Conservation (phyloP, 2,113 vertebrate species). For the Prolemur simus region DNA sequence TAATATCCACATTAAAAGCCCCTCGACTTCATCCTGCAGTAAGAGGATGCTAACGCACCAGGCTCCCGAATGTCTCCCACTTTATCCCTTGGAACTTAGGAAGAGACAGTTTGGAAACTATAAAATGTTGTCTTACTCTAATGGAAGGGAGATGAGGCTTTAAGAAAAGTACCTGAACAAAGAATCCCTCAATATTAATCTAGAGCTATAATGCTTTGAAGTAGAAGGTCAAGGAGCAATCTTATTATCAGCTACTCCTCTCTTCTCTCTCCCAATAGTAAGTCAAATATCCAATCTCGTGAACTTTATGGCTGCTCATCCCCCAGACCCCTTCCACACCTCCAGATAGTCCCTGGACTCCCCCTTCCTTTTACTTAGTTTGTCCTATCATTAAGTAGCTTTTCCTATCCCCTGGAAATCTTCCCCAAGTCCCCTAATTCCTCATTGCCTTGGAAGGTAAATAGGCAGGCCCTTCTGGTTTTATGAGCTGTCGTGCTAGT, state of each 20-base stretch:
- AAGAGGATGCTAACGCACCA: conserved; percentile 21
- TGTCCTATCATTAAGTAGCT: neutral
- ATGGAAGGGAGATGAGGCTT: neutral
- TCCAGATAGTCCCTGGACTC: neutral
- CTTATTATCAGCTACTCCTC: neutral
- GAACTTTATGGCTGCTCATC: neutral
- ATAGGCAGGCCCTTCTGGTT: neutral
- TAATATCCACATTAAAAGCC: conserved; percentile 32
- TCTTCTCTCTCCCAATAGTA: neutral
- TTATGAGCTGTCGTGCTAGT: neutral
- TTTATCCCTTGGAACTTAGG: conserved; percentile 25
- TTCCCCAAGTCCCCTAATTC: neutral
- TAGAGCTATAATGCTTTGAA: neutral
- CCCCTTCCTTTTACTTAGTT: neutral
- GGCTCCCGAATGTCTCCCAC: conserved; percentile 22
- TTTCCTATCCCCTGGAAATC: neutral
- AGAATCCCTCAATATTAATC: neutral
- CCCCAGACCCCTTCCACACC: neutral
- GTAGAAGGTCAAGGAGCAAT: neutral
- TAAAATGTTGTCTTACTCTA: conserved; percentile 4
- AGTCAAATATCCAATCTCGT: neutral
- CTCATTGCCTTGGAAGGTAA: neutral
- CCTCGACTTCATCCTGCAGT: conserved; percentile 9
- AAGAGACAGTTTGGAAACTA: neutral
- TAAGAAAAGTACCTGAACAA: neutral